Evolutionary conservation across 2,888 invertebrate species (phyloP), one percentile per base, ranked within the genome.

Genomic region (Agonopterix heracliana): DNA sequence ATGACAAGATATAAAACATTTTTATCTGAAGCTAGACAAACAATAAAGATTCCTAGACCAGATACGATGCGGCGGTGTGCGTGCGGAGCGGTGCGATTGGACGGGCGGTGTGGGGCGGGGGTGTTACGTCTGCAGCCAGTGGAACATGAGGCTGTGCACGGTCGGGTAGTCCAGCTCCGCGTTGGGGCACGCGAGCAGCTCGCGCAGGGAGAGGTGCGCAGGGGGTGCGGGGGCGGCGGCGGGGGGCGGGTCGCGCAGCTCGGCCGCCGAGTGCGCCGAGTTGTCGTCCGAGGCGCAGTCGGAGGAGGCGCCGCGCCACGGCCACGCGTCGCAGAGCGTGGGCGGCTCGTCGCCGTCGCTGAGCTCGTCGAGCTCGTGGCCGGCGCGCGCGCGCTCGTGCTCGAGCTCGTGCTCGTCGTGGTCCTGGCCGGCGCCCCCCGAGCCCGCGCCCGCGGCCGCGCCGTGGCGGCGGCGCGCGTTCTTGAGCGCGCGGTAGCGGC

Each of bases 91-190:
- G 56, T 70, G 86, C 80, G 40, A n/a, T 4, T 40, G 49, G 36
- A 59, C 3, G 41, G 52, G 56, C 9, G 58, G 55, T 70, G 86
- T 80, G 8, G 26, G 7, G 26, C 5, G 26, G 26, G 26, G 57
- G 56, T 70, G 86, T 81, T 88, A 88, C 80, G 88, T 87, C 61
- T 88, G 88, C 68, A 88, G 71, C 88, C 88, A 88, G 68, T 88
- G 88, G 64, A 88, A 85, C 88, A 88, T 88, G 57, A 88, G 86
- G 64, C 86, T 87, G 75, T 88, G 88, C 59, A 88, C 84, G 0
- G 88, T 87, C 38, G 82, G 81, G 61, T 86, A 87, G 71, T 88
- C 88, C 9, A 88, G 71, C 68, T 87, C 88, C 0, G 82, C 80
- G 50, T 86, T 83, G 17, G 87, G 87, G 46, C 83, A 79, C 60